phyloP scores from a whole-genome alignment of 2,113 vertebrate genomes.

The Sturnus vulgaris region DNA sequence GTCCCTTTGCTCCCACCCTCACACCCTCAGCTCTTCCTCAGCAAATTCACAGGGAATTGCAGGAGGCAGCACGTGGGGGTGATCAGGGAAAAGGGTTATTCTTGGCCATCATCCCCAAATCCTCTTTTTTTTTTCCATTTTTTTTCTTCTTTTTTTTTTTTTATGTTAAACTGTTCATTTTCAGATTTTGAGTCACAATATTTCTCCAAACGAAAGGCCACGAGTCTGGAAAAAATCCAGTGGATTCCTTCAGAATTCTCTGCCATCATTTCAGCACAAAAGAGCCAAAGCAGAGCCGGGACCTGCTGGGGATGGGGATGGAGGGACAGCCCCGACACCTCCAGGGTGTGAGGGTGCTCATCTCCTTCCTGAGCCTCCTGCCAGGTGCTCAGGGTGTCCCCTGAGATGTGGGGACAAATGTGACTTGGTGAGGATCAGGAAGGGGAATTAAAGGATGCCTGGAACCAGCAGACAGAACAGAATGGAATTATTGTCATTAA shows the following conservation, averaged over 20 bases:
- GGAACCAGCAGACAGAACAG: neutral
- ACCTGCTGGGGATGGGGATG: neutral
- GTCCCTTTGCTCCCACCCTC: neutral
- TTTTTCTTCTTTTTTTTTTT: neutral
- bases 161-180: neutral
- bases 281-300: neutral
- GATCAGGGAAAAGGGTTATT: neutral
- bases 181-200: constrained; percentile 35
- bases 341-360: accelerated
- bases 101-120: neutral
- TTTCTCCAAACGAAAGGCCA: neutral
- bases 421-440: neutral
- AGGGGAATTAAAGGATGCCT: neutral
- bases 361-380: neutral
- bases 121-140: neutral
- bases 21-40: neutral
- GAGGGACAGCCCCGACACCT: accelerated
- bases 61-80: neutral
- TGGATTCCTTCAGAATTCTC: neutral
- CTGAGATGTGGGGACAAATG: accelerated
- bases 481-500: neutral
- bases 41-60: accelerated
- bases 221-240: neutral
- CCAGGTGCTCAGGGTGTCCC: accelerated
- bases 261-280: neutral